These are phyloP conservation scores for Ips typographus DNA, from an alignment of 1,140 invertebrate genomes.

Conservation along the genomic window DNA sequence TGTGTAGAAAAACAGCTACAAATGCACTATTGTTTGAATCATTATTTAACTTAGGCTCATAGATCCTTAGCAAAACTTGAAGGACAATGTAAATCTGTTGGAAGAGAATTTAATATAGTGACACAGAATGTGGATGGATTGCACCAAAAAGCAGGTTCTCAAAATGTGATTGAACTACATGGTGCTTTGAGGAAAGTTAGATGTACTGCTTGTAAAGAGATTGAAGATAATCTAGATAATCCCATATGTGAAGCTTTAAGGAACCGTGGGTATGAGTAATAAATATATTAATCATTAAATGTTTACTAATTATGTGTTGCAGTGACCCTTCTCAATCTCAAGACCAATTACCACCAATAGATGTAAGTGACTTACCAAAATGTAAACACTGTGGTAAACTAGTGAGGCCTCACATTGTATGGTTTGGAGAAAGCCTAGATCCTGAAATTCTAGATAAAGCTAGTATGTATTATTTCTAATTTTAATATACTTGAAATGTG, in stretches of 20 bases:
- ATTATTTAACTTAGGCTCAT: slow-evolving; percentile 66
- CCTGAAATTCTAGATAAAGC: slow-evolving; percentile 63
- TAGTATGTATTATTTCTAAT: slow-evolving; percentile 52
- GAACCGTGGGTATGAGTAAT: slow-evolving; percentile 58
- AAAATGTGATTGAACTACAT: slow-evolving; percentile 86
- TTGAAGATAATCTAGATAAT: slow-evolving; percentile 70
- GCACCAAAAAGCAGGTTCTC: slow-evolving; percentile 79
- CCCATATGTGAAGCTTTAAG: slow-evolving; percentile 73
- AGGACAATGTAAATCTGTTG: slow-evolving; percentile 59
- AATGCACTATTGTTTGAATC: neutral
- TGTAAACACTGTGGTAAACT: slow-evolving; percentile 75
- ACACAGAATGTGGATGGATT: slow-evolving; percentile 95
- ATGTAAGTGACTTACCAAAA: slow-evolving; percentile 67
- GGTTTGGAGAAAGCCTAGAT: slow-evolving; percentile 86
- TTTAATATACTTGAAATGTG: neutral
- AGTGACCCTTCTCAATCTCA: slow-evolving; percentile 51
- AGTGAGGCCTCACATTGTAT: slow-evolving; percentile 83
- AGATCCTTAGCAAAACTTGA: slow-evolving; percentile 78
- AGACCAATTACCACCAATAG: slow-evolving; percentile 60
- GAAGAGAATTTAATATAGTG: slow-evolving; percentile 69
- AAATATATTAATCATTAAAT: slow-evolving; percentile 19
- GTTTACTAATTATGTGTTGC: slow-evolving; percentile 14
- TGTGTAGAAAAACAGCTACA: neutral
- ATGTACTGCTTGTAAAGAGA: slow-evolving; percentile 75
- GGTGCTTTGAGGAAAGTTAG: slow-evolving; percentile 82